These are phyloP conservation scores for Halesus radiatus DNA, from an alignment of 1,140 invertebrate genomes.

Conservation along the genomic window DNA sequence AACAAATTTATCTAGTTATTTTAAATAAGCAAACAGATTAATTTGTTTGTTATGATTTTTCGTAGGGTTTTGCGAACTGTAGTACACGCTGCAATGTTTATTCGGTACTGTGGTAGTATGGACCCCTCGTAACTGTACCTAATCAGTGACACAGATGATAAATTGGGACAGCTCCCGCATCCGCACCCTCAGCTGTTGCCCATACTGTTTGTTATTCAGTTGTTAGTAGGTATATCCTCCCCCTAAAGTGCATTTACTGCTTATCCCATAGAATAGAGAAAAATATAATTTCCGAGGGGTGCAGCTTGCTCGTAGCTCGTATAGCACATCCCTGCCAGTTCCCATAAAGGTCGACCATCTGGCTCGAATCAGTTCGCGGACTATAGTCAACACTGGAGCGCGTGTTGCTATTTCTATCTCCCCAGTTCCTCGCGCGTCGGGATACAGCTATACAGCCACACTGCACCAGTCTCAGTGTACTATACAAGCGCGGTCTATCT, in stretches of 20 bases:
- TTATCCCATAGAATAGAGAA: constrained; percentile 6
- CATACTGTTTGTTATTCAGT: neutral
- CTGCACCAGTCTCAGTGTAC: neutral
- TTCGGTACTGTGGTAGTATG: neutral
- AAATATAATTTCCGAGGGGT: constrained; percentile 49
- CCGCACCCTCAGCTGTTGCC: constrained; percentile 22
- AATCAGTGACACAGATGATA: constrained; percentile 16
- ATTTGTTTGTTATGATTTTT: too few relatives aligned
- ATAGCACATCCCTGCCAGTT: constrained; percentile 29
- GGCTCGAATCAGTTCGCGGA: constrained; percentile 47
- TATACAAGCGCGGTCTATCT: neutral
- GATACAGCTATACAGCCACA: too few relatives aligned
- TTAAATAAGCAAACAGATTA: too few relatives aligned
- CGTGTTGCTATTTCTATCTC: constrained; percentile 20
- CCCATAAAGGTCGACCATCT: constrained; percentile 40
- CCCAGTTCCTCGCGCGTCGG: constrained; percentile 9
- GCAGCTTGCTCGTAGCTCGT: neutral
- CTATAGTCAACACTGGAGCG: constrained; percentile 6
- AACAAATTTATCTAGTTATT: too few relatives aligned
- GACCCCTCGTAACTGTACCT: constrained; percentile 19
- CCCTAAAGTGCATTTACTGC: neutral
- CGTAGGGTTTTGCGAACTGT: too few relatives aligned
- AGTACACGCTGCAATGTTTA: neutral
- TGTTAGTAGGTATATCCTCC: neutral
- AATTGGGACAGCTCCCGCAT: constrained; percentile 22